phyloP scores from a whole-genome alignment of 2,113 vertebrate genomes.

The Myotis brandtii region DNA sequence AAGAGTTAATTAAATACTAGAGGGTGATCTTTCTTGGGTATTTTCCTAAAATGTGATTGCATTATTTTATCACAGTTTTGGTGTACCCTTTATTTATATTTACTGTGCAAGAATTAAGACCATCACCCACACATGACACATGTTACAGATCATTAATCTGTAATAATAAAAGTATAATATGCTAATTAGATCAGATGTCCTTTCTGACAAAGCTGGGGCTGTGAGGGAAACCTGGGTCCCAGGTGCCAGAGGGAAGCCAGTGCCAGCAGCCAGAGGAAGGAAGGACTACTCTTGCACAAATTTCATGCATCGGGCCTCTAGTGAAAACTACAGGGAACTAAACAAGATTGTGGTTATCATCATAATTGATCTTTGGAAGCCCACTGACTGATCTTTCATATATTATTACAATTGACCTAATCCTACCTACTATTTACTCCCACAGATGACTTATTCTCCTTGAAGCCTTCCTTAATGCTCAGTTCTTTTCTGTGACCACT shows the following conservation, averaged over 20 bases:
- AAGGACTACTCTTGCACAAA: no score
- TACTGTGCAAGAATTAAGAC: not conserved
- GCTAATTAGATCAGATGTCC: no score
- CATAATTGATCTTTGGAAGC: not conserved
- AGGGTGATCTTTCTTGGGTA: not conserved
- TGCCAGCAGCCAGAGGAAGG: no score
- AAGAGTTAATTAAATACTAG: not conserved
- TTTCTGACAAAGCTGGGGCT: no score
- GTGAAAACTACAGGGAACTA: not conserved
- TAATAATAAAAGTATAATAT: no score
- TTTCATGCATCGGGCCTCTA: no score
- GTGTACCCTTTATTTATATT: not conserved
- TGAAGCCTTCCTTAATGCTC: not conserved
- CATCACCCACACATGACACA: not conserved
- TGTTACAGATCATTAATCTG: not conserved
- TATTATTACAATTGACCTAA: not conserved
- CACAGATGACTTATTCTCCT: not conserved
- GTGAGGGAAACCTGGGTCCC: no score
- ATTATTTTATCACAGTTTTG: not conserved
- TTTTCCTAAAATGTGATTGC: not conserved
- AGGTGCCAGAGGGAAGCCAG: no score
- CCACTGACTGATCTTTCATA: not conserved
- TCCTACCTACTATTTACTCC: not conserved
- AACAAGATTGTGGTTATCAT: not conserved
- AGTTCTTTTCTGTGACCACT: not conserved